A percentile compares a stretch with the other conserved stretches of the same genome.
Evolutionary conservation across 2,113 vertebrate species (phyloP).

Genomic region (Ptilonorhynchus violaceus): DNA sequence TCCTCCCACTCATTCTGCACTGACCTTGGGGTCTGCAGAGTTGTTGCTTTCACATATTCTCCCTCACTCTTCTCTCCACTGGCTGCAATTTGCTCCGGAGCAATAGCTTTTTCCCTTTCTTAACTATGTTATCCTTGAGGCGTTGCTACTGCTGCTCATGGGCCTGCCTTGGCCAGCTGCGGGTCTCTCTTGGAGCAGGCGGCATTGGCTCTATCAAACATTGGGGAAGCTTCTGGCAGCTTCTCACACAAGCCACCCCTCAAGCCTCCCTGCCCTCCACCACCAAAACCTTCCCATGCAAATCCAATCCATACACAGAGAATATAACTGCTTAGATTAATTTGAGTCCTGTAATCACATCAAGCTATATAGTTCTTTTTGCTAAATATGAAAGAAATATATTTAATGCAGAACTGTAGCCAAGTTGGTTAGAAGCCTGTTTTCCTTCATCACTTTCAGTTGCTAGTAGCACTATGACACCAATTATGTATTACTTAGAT

Average conservation of each 20-base stretch:
- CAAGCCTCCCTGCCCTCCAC: neutral
- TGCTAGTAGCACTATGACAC: neutral
- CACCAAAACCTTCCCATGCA: neutral
- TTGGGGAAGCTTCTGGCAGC: neutral
- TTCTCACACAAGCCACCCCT: neutral
- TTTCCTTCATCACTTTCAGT: neutral
- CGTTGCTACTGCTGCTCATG: neutral
- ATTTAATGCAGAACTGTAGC: neutral
- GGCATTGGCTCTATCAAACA: fast-evolving
- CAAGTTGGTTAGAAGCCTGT: neutral
- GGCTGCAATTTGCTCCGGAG: neutral
- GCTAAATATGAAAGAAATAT: neutral
- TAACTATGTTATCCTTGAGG: neutral
- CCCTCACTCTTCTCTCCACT: neutral
- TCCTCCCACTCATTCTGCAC: neutral
- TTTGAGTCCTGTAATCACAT: neutral
- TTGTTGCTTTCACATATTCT: neutral
- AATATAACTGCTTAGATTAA: neutral
- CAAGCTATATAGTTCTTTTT: neutral
- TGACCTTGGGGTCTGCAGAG: neutral
- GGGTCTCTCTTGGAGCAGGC: too few relatives aligned
- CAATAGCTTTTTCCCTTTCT: neutral
- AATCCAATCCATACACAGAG: neutral
- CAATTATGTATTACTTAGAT: neutral
- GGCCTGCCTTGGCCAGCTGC: fast-evolving